Percentiles rank a stretch among this genome's conserved stretches.
Conservation (phyloP, 2,113 vertebrate genomes). For the Microtus oregoni region DNA sequence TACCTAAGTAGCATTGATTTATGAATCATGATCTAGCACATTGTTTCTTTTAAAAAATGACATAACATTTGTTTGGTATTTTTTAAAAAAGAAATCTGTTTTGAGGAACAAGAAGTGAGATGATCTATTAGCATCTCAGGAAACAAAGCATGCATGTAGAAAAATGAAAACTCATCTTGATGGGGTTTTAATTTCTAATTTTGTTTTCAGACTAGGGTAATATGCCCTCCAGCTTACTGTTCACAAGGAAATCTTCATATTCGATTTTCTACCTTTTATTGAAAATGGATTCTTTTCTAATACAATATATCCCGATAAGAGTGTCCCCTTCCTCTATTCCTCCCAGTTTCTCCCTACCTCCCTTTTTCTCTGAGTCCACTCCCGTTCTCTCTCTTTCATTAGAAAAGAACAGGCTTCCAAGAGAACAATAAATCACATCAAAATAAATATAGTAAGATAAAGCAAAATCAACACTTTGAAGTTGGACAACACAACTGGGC, state of each 20-base stretch:
- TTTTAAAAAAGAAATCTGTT: conserved; percentile 50
- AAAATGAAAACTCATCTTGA: conserved; percentile 23
- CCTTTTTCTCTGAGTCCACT: too few species aligned
- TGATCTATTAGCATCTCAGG: background rate
- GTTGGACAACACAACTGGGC: background rate
- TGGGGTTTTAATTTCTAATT: background rate
- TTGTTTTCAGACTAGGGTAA: background rate
- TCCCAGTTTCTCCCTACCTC: background rate
- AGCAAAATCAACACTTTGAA: background rate
- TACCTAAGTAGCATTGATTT: conserved; percentile 52
- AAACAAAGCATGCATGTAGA: background rate
- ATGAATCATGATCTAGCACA: background rate
- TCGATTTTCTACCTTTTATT: background rate
- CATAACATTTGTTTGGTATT: conserved; percentile 59
- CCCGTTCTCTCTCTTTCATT: background rate
- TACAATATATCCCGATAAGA: background rate
- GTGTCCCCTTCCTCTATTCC: background rate
- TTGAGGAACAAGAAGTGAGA: conserved; percentile 2
- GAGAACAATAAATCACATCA: background rate
- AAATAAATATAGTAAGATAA: background rate
- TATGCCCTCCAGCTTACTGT: background rate
- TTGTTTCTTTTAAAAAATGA: conserved; percentile 54
- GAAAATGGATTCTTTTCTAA: background rate
- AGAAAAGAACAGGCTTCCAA: too few species aligned
- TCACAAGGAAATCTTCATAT: background rate